Evolutionary conservation across 1,140 invertebrate genomes (phyloP).

Genomic region (Drosophila ogumai): DNA sequence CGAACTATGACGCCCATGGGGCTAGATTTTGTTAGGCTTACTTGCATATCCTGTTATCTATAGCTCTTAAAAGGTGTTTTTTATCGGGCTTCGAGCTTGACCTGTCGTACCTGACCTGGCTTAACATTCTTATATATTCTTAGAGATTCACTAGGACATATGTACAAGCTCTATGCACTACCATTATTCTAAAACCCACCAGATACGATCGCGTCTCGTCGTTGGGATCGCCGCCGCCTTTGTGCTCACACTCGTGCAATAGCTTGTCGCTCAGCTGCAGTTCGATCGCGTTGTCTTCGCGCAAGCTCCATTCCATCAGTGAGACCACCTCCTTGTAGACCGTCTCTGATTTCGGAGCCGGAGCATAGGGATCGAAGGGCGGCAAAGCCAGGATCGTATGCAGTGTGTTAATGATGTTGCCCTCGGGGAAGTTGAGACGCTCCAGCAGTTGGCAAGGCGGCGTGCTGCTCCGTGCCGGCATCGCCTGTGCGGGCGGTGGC

Average conservation of each 20-base stretch:
- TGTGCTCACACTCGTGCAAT: conserved; percentile 62
- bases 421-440: conserved; percentile 69
- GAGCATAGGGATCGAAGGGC: conserved; percentile 77
- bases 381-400: conserved; percentile 78
- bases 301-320: conserved; percentile 75
- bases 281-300: conserved; percentile 76
- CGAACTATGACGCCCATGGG: background rate
- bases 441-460: conserved; percentile 69
- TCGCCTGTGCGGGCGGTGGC: conserved; percentile 43
- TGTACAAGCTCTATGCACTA: background rate
- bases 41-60: background rate
- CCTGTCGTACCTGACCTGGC: background rate
- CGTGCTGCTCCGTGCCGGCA: conserved; percentile 37
- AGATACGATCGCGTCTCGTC: conserved; percentile 73
- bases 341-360: conserved; percentile 68
- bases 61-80: background rate
- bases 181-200: conserved; percentile 30
- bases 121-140: background rate
- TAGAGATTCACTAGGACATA: background rate
- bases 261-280: conserved; percentile 75
- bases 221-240: conserved; percentile 57
- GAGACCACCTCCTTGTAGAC: conserved; percentile 76
- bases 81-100: background rate
- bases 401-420: conserved; percentile 73
- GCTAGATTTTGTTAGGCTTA: background rate